Base-by-base conservation (phyloP, 2,888 invertebrate genomes). In the Pheosia gnoma region DNA sequence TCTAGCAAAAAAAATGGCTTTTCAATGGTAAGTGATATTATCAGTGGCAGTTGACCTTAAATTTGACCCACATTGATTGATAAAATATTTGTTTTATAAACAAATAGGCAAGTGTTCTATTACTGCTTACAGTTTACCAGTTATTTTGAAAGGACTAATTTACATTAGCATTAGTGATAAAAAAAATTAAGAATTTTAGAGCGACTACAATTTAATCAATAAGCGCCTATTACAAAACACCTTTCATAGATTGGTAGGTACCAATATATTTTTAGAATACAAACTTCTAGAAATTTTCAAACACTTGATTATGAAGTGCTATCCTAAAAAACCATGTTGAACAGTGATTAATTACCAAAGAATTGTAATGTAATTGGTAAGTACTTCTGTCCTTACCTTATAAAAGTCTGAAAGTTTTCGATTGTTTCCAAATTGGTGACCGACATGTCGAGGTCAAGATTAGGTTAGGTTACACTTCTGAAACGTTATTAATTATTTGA, bases 341-440 rank as follows among this genome's bases (percentile, higher is more conserved):
- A 25, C 25, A 25, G 25, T 25, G 25, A 25, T 25, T 25, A 25
- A 25, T 25, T 25, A 25, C 25, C 2, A 25, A 25, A 25, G 25
- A 25, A 25, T 25, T 25, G 25, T 25, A 25, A 25, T 25, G 0
- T 25, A 25, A 25, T 25, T 25, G 25, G 2, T 25, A 25, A 25
- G 6, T 43, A 43, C 25, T 43, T 43, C 1, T 43, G 43, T 43
- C 73, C 83, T 80, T 83, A 91, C 91, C 82, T 83, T 65, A 90
- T 84, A 75, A 90, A 90, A 75, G 82, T 90, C 56, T 91, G 84
- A 78, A 95, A 95, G 75, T 94, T 92, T 56, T 94, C 94, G 49
- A 85, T 80, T 41, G 91, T 89, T 66, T 90, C 87, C 67, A 95
- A 85, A 78, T 86, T 88, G 61, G 83, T 82, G 69, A 95, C 88